Percentiles rank a stretch among this genome's conserved stretches.
phyloP scores from a whole-genome alignment of 2,797 vertebrate species.

The Tapirus indicus region DNA sequence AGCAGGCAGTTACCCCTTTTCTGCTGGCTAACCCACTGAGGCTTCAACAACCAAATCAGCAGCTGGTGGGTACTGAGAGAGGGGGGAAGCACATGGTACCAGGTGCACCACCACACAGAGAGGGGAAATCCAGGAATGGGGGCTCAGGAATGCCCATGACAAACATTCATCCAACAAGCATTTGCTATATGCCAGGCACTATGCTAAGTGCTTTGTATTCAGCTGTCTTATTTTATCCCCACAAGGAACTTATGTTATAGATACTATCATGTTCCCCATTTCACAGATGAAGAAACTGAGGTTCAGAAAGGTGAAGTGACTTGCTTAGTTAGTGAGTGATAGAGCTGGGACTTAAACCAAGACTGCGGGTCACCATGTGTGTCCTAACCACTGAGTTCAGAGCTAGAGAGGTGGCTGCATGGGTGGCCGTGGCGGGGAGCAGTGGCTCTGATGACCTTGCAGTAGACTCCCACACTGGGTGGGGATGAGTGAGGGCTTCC shows the following conservation, averaged over 20 bases:
- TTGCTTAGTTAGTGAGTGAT: neutral
- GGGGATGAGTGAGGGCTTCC: neutral
- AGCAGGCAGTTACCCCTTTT: neutral
- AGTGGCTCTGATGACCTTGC: neutral
- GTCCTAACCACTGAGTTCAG: neutral
- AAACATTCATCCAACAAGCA: neutral
- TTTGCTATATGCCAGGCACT: neutral
- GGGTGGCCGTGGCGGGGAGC: constrained; percentile 54
- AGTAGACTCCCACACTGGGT: neutral
- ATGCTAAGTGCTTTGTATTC: neutral
- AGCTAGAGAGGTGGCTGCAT: neutral
- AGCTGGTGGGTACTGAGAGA: neutral
- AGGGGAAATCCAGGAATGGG: neutral
- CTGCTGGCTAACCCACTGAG: neutral
- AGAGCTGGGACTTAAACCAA: neutral
- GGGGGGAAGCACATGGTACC: accelerated
- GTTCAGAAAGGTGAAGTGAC: neutral
- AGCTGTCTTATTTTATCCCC: neutral
- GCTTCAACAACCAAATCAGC: neutral
- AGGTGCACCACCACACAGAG: neutral
- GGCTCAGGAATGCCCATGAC: neutral
- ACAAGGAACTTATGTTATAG: neutral
- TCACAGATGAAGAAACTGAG: constrained; percentile 31
- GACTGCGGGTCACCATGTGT: neutral
- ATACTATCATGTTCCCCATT: neutral